Evolutionary conservation across 2,888 invertebrate genomes (phyloP).

Genomic region (Celastrina argiolus): DNA sequence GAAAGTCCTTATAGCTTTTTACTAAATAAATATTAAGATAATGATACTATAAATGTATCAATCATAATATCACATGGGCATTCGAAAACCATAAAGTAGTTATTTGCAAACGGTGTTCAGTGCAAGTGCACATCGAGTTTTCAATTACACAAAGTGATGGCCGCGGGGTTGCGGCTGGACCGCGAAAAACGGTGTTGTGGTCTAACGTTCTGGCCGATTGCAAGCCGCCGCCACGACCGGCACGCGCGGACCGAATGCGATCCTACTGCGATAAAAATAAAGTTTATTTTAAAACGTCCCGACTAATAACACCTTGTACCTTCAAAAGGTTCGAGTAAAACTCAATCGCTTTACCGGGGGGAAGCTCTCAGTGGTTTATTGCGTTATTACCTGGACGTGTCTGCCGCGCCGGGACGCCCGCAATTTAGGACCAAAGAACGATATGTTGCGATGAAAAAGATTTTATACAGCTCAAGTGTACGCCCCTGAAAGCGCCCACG

Average conservation of each 20-base stretch:
- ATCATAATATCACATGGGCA: slow-evolving; percentile 23
- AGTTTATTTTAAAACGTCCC: slow-evolving; percentile 49
- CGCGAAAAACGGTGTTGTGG: slow-evolving; percentile 67
- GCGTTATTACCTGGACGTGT: slow-evolving; percentile 78
- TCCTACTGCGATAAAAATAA: slow-evolving; percentile 52
- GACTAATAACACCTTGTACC: slow-evolving; percentile 59
- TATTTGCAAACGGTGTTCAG: slow-evolving; percentile 65
- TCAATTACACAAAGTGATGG: slow-evolving; percentile 76
- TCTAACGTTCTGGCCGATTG: slow-evolving; percentile 64
- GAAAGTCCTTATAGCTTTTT: no score
- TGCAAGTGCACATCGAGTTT: slow-evolving; percentile 73
- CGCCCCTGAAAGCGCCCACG: slow-evolving; percentile 47
- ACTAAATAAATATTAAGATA: no score
- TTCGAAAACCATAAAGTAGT: slow-evolving; percentile 49
- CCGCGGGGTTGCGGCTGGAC: slow-evolving; percentile 56
- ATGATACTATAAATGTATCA: background rate
- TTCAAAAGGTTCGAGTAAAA: slow-evolving; percentile 73
- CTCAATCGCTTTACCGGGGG: slow-evolving; percentile 75
- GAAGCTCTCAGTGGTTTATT: slow-evolving; percentile 77
- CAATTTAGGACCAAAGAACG: slow-evolving; percentile 73
- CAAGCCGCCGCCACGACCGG: slow-evolving; percentile 45
- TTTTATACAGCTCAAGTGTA: slow-evolving; percentile 64
- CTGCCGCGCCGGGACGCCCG: slow-evolving; percentile 70
- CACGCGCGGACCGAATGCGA: slow-evolving; percentile 40
- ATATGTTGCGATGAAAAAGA: slow-evolving; percentile 72